Evolutionary conservation across 2,888 invertebrate genomes (phyloP), one percentile per base, ranked within the genome.

Genomic region (Tortricodes alternella): DNA sequence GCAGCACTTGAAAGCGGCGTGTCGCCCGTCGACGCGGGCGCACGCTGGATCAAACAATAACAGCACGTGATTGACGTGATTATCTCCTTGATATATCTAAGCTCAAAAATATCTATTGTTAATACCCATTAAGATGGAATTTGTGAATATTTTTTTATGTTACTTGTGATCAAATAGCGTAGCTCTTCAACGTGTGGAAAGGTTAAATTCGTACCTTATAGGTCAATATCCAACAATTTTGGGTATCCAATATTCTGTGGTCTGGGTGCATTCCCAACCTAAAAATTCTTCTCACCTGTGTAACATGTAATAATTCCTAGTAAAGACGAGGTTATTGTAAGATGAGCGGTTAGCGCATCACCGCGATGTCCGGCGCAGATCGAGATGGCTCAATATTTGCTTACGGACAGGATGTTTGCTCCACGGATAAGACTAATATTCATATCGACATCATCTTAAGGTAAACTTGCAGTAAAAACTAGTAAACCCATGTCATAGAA

Each of bases 391-490:
- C 74, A 86, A 89, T 89, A 85, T 89, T 89, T 88, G 83, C 66
- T 67, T 59, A 62, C 58, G 66, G 76, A 70, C 89, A 89, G 89
- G 89, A 89, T 89, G 89, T 89, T 89, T 89, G 82, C 75, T 61
- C 64, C 70, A 67, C 76, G 71, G 71, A 81, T 83, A 82, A 80
- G 78, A 74, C 71, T 65, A 73, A 74, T 76, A 55, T 55, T 38
- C 41, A 23, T 46, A 49, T 55, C 55, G 41, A 49, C 55, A 43
- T 55, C 55, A 55, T 55, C 48, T 46, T 35, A 68, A 68, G 70
- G 84, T 85, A 85, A 88, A 83, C 85, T 80, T 73, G 75, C 77
- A 81, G 77, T 75, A 80, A 86, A 87, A 81, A 83, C 84, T 37
- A 34, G 34, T 13, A 7, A 13, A 18, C 18, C 38, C 19, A 18